Percentiles rank a stretch among this genome's conserved stretches.
phyloP scores from a whole-genome alignment of 2,888 invertebrate genomes.

The Lasiommata megera region DNA sequence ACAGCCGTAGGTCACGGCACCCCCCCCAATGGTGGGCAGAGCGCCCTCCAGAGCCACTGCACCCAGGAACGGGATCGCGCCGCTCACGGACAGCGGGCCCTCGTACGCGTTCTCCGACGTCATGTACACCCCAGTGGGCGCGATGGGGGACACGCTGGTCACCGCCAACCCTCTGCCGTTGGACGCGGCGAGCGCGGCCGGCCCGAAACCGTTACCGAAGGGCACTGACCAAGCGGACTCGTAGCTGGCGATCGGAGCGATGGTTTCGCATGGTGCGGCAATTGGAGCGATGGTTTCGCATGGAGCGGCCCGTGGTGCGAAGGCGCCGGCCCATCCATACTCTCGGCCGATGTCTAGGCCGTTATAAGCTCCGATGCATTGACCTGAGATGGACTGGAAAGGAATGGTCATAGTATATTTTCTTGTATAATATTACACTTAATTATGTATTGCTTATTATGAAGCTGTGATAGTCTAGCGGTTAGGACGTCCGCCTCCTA shows the following conservation, averaged over 20 bases:
- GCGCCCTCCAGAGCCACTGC: constrained; percentile 46
- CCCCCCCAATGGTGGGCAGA: constrained; percentile 38
- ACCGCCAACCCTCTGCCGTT: constrained; percentile 33
- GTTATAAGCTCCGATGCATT: constrained; percentile 16
- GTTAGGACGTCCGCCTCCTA: too few species aligned
- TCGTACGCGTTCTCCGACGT: constrained; percentile 44
- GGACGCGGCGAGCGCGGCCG: constrained; percentile 20
- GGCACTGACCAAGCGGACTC: constrained; percentile 8
- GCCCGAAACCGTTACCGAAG: background rate
- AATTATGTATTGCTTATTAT: too few species aligned
- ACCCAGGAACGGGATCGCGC: constrained; percentile 45
- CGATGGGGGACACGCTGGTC: constrained; percentile 41
- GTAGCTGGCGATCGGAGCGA: background rate
- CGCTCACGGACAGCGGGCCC: constrained; percentile 41
- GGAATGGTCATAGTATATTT: too few species aligned
- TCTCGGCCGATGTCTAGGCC: constrained; percentile 6
- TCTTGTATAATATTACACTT: too few species aligned
- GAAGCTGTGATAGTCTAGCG: too few species aligned
- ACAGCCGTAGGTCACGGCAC: constrained; percentile 39
- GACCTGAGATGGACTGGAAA: constrained; percentile 29
- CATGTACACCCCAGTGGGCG: constrained; percentile 46
- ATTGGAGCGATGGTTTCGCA: background rate
- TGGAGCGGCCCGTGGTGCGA: background rate
- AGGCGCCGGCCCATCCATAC: background rate
- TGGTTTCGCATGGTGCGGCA: background rate